A percentile compares a stretch with the other conserved stretches of the same genome.
phyloP scores from a whole-genome alignment of 2,113 vertebrate genomes.

The Megaceryle maxima region DNA sequence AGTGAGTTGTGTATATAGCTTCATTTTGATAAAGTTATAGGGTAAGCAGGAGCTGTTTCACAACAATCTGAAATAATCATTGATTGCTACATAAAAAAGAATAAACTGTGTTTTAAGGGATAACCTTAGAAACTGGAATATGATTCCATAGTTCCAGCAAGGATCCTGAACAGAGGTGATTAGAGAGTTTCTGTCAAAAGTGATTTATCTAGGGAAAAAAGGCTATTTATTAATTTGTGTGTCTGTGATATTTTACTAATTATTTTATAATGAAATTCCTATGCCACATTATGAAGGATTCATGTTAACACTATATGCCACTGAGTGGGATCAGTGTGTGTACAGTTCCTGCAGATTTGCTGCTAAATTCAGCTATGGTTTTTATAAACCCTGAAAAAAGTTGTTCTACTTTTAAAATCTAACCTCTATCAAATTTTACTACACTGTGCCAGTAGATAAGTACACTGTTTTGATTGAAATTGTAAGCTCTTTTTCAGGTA shows the following conservation, averaged over 20 bases:
- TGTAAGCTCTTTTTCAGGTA: not conserved
- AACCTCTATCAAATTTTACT: not conserved
- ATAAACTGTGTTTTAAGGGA: not conserved
- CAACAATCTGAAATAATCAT: not conserved
- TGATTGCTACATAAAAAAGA: not conserved
- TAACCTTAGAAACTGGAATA: not conserved
- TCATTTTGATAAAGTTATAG: not conserved
- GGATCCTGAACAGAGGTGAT: not conserved
- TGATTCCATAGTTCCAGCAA: not conserved
- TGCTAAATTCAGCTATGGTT: not conserved
- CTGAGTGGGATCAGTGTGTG: fast-evolving
- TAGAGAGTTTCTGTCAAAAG: not conserved
- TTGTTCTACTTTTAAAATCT: not conserved
- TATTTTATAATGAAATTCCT: not conserved
- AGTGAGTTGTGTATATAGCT: not conserved
- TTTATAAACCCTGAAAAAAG: not conserved
- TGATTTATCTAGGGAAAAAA: not conserved
- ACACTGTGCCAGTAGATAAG: not conserved
- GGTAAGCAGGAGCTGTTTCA: not conserved
- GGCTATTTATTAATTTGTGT: not conserved
- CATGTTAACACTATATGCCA: not conserved
- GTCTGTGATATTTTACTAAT: not conserved
- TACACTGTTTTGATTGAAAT: not conserved
- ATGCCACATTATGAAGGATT: not conserved
- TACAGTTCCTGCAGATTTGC: not conserved